Evolutionary conservation across 1,140 invertebrate species (phyloP).

Genomic region (Bombus superbus): DNA sequence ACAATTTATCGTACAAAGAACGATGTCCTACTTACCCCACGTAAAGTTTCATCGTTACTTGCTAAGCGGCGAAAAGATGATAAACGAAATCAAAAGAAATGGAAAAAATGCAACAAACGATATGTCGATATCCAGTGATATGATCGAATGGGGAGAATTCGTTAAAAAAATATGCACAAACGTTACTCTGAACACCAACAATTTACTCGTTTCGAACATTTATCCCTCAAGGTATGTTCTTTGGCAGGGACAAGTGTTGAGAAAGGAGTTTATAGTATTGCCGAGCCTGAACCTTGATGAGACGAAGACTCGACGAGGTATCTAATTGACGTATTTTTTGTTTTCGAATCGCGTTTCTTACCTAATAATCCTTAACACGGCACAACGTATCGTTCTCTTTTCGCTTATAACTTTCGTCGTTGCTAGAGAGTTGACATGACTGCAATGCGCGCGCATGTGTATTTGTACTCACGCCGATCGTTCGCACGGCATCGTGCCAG

Average conservation of each 20-base stretch:
- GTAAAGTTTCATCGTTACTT: neutral
- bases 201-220: constrained; percentile 17
- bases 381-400: neutral
- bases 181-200: neutral
- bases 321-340: constrained; percentile 13
- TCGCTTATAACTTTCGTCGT: neutral
- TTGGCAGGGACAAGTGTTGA: neutral
- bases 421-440: too few relatives aligned
- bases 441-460: neutral
- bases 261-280: neutral
- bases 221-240: neutral
- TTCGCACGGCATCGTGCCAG: neutral
- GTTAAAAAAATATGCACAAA: neutral
- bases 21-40: neutral
- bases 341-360: neutral
- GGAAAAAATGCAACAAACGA: neutral
- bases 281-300: too few relatives aligned
- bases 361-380: too few relatives aligned
- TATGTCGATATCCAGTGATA: neutral
- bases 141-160: neutral
- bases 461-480: neutral
- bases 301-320: neutral
- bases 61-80: neutral
- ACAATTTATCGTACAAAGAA: neutral
- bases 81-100: neutral